Conservation (phyloP, 2,888 invertebrate genomes). For the Palloptera scutellata region DNA sequence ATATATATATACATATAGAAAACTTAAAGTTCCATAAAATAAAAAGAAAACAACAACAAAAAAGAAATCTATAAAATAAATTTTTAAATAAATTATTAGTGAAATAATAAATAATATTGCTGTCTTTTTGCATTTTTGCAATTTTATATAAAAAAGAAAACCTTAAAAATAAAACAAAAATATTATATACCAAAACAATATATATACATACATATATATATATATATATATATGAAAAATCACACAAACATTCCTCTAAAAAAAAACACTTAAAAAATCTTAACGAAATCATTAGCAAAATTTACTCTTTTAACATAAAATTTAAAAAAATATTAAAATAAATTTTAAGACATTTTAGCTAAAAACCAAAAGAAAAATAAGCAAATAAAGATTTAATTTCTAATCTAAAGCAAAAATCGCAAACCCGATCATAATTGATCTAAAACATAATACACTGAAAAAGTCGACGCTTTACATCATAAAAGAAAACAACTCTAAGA, state of each 20-base stretch:
- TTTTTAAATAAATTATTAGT: constrained; percentile 47
- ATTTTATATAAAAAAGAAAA: constrained; percentile 60
- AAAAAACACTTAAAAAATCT: constrained; percentile 35
- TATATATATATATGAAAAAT: constrained; percentile 32
- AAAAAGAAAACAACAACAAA: constrained; percentile 40
- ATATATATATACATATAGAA: constrained; percentile 37
- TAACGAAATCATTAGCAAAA: constrained; percentile 57
- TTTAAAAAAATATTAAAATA: constrained; percentile 36
- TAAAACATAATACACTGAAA: constrained; percentile 46
- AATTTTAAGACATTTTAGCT: constrained; percentile 54
- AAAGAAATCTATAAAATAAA: constrained; percentile 40
- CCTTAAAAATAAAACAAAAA: constrained; percentile 38
- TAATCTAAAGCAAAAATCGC: constrained; percentile 26
- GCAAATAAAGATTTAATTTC: constrained; percentile 14
- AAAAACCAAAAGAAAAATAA: constrained; percentile 37
- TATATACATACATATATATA: constrained; percentile 36
- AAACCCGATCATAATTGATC: constrained; percentile 55
- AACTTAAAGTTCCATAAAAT: constrained; percentile 62
- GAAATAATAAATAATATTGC: constrained; percentile 55
- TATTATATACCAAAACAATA: constrained; percentile 34
- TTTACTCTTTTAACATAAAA: constrained; percentile 62
- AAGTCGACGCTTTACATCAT: constrained; percentile 19
- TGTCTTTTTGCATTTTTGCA: constrained; percentile 65
- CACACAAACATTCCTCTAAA: constrained; percentile 35
- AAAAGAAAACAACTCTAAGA: constrained; percentile 16